Base-by-base conservation (phyloP, 2,797 vertebrate species). In the Geotrypetes seraphini region DNA sequence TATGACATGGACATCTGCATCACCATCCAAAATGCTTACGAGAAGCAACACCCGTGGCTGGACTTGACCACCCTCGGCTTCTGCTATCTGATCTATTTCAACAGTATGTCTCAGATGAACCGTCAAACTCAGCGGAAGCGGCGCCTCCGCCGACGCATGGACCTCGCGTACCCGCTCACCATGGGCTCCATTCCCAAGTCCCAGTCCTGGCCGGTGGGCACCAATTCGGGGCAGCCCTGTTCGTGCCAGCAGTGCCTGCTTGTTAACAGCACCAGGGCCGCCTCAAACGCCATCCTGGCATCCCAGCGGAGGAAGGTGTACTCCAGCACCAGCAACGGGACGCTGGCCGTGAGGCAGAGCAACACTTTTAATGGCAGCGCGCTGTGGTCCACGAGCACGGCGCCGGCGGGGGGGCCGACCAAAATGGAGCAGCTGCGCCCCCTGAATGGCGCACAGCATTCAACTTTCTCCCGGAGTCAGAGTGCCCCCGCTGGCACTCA, bases 1-100 rank as follows among this genome's bases (percentile, higher is more conserved):
- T 97, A 96, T 4, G 92, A 96, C 75, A 97, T 96, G 90, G 93
- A 97, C 68, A 89, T 97, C 72, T 91, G 92, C 28, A 91, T 97
- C 60, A 92, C 89, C 69, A 92, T 97, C 72, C 93, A 97, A 83
- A 93, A 96, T 2, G 94, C 94, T 53, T 95, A 96, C 7, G 93
- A 97, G 81, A 97, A 97, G 80, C 94, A 94, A 76, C 94, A 97
- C 62, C 94, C 94, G 5, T 97, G 92, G 91, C 78, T 97, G 37
- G 94, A 97, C 62, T 84, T 97, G 39, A 93, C 89, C 52, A 91
- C 93, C 23, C 81, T 97, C 61, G 94, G 94, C 63, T 96, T 97
- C 81, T 88, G 87, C 78, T 96, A 96, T 78, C 80, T 96, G 76
- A 87, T 97, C 39, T 90, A 92, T 75, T 97, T 97, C 75, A 87